Conservation (phyloP, 2,888 invertebrate species). For the Tachina fera region DNA sequence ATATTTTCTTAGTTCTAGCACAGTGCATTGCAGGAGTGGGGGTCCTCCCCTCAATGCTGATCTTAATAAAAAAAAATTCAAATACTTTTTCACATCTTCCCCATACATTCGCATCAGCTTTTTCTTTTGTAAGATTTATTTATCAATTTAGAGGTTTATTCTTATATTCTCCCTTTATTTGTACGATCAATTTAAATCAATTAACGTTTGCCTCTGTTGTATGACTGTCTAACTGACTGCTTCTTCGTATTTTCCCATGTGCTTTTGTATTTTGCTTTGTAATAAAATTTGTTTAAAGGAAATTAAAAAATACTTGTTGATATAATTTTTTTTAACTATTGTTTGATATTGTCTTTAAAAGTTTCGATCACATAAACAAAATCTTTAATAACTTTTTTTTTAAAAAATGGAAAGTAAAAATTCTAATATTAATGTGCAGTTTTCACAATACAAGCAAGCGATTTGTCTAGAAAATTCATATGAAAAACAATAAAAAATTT, state of each 20-base stretch:
- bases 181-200: constrained; percentile 73
- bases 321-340: constrained; percentile 12
- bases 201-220: constrained; percentile 64
- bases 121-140: background rate
- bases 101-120: background rate
- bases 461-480: too few species aligned
- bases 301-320: constrained; percentile 43
- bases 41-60: too few species aligned
- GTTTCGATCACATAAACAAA: background rate
- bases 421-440: background rate
- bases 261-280: background rate
- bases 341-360: background rate
- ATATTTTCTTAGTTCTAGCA: too few species aligned
- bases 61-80: too few species aligned
- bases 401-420: background rate
- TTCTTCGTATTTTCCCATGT: constrained; percentile 24
- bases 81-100: background rate
- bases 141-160: constrained; percentile 28
- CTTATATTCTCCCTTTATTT: constrained; percentile 51
- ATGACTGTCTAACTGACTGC: constrained; percentile 17
- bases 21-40: too few species aligned
- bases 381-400: background rate
- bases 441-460: too few species aligned
- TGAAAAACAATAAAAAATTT: background rate
- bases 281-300: background rate